Evolutionary conservation across 2,888 invertebrate species (phyloP).

Genomic region (Ommatoiulus sabulosus): DNA sequence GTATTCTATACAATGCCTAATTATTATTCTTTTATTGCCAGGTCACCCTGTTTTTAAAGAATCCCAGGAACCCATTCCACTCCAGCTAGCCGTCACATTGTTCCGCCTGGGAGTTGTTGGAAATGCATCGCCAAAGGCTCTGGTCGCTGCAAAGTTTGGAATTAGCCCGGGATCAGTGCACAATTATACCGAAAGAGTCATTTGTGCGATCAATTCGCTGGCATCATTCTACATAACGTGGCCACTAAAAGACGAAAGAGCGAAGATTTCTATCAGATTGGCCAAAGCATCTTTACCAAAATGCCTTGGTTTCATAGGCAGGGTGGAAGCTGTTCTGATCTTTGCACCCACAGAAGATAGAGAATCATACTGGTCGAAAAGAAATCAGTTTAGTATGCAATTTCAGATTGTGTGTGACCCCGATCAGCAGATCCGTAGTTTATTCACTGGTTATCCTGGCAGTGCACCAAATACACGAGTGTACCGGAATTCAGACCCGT

Average conservation of each 20-base stretch:
- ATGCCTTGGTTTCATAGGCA: neutral
- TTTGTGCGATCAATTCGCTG: neutral
- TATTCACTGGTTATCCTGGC: neutral
- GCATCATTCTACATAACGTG: neutral
- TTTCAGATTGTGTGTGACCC: constrained; percentile 33
- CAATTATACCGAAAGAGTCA: neutral
- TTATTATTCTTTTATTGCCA: neutral
- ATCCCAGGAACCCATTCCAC: neutral
- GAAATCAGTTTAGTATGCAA: neutral
- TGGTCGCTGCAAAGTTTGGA: neutral
- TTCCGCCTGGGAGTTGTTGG: neutral
- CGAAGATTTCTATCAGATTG: neutral
- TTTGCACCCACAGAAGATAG: neutral
- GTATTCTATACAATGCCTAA: neutral
- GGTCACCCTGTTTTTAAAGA: neutral
- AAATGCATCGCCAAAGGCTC: neutral
- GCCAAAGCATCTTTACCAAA: neutral
- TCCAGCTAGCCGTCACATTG: neutral
- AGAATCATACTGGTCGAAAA: constrained; percentile 13
- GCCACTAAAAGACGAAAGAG: neutral
- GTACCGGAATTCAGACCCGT: neutral
- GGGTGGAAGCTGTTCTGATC: neutral
- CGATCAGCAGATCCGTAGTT: neutral
- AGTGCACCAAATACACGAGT: neutral
- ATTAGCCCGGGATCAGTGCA: neutral